Conservation (phyloP, 2,888 invertebrate genomes). For the Drosophila phalerata region DNA sequence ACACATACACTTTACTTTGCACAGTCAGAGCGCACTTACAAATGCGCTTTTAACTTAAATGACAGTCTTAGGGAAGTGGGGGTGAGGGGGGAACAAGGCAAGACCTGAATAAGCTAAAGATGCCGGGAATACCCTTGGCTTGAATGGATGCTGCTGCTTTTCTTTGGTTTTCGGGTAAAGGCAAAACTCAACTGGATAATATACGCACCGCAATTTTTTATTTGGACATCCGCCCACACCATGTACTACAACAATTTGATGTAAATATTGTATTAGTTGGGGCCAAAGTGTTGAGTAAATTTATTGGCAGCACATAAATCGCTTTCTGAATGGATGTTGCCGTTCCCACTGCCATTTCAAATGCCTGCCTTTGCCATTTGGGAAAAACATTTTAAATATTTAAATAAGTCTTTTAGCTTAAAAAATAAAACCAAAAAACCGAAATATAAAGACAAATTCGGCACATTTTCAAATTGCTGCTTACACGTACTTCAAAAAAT, state of each 20-base stretch:
- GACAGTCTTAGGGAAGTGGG: conserved; percentile 53
- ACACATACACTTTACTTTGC: conserved; percentile 22
- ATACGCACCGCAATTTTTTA: conserved; percentile 76
- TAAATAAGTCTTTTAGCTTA: no score
- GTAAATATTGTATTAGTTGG: conserved; percentile 79
- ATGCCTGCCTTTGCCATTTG: conserved; percentile 15
- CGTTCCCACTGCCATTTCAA: conserved; percentile 10
- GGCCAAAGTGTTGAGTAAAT: conserved; percentile 79
- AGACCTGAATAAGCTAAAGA: background rate
- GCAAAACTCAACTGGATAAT: conserved; percentile 45
- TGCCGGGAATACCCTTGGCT: conserved; percentile 22
- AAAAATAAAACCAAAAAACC: no score
- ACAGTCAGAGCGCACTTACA: conserved; percentile 58
- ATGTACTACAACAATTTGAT: conserved; percentile 70
- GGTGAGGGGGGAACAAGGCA: conserved; percentile 2
- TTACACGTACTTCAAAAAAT: no score
- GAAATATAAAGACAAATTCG: no score
- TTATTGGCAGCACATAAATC: conserved; percentile 78
- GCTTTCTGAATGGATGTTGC: conserved; percentile 54
- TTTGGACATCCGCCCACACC: conserved; percentile 20
- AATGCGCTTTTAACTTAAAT: conserved; percentile 80
- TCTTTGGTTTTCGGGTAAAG: conserved; percentile 1
- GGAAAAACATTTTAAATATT: conserved; percentile 10
- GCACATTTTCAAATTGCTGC: no score
- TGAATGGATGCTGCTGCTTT: conserved; percentile 21